Base-by-base conservation (phyloP, 1,140 invertebrate genomes). In the Zaprionus davidi region DNA sequence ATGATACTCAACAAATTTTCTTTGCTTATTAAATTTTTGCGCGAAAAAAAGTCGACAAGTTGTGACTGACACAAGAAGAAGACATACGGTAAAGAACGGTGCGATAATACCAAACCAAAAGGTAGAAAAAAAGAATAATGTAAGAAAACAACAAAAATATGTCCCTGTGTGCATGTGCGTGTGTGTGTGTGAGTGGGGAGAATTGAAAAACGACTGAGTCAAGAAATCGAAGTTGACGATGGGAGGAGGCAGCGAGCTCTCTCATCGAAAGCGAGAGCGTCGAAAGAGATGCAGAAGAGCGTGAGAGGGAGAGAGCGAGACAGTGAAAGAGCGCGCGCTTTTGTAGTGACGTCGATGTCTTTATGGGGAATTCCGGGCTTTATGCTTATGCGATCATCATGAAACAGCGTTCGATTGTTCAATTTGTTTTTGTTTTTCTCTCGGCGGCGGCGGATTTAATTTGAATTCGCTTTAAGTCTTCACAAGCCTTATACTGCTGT, bases 351-450 rank as follows among this genome's bases (percentile, higher is more conserved):
- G 82, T 90, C 81, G 71, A 68, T 78, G 59, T 82, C 63, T 76
- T 76, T 87, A 36, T 81, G 78, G 85, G 85, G 82, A 90, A 85
- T 90, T 90, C 85, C 81, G 76, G 79, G 79, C 86, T 90, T 90
- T 90, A 90, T 90, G 85, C 85, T 84, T 84, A 90, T 88, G 81
- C 81, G 85, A 88, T 90, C 85, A 90, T 88, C 80, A 79, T 63
- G 34, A 22, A n/a, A 20, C 22, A 34, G 55, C 26, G 28, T 17
- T 17, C 34, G 64, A 9, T n/a, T 12, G 15, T 26, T 46, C 22
- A 24, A 62, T 46, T 71, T 79, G 71, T 77, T 82, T 70, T 84
- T 84, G 78, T 81, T 74, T 59, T 78, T 68, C 58, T 51, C 41
- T 26, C 70, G 56, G 78, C 67, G 67, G 82, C 81, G 82, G 82